A percentile compares a stretch with the other conserved stretches of the same genome.
These are phyloP conservation scores for Exephanes ischioxanthus DNA, from an alignment of 2,888 invertebrate species.

Conservation along the genomic window DNA sequence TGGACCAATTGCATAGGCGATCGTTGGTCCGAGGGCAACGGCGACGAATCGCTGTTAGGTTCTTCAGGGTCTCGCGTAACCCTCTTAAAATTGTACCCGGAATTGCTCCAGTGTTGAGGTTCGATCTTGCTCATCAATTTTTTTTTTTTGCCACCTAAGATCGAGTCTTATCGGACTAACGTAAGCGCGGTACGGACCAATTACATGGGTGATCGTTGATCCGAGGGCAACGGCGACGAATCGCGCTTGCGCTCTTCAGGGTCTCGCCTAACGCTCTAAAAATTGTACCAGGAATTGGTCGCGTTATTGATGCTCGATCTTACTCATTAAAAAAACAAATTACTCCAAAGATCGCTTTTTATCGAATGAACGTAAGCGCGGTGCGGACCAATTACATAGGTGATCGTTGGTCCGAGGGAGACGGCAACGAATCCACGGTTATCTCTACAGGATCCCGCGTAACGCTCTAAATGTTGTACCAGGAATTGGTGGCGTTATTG, in stretches of 20 bases:
- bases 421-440: constrained; percentile 64
- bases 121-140: neutral
- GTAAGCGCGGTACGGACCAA: neutral
- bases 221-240: constrained; percentile 52
- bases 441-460: too few relatives aligned
- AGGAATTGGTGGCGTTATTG: too few relatives aligned
- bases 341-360: too few relatives aligned
- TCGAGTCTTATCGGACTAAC: neutral
- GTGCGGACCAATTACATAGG: neutral
- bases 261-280: too few relatives aligned
- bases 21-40: neutral
- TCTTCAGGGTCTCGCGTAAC: too few relatives aligned
- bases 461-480: too few relatives aligned
- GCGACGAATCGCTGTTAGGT: constrained; percentile 59
- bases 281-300: too few relatives aligned
- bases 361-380: neutral
- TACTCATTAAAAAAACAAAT: too few relatives aligned
- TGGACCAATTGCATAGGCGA: neutral
- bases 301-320: too few relatives aligned
- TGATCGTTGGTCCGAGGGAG: neutral
- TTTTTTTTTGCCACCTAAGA: too few relatives aligned
- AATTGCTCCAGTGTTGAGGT: neutral
- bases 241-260: constrained; percentile 5
- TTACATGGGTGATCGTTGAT: neutral
- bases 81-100: too few relatives aligned